These are phyloP conservation scores for Etheostoma nigrum DNA, from an alignment of 2,797 vertebrate species.

Conservation along the genomic window DNA sequence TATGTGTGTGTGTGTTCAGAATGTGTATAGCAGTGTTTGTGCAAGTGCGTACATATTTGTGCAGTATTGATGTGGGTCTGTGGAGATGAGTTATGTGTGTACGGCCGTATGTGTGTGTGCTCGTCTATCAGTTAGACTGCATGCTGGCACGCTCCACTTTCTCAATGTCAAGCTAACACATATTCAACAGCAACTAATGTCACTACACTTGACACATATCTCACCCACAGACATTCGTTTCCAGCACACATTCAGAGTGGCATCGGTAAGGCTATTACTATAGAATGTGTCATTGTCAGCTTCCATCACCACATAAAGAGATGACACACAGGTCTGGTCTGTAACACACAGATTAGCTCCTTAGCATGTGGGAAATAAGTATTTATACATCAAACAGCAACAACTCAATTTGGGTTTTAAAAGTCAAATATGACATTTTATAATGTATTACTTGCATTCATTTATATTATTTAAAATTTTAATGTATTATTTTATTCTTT, in stretches of 20 bases:
- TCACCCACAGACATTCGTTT: slow-evolving; percentile 63
- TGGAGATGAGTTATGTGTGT: slow-evolving; percentile 34
- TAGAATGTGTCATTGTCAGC: slow-evolving; percentile 58
- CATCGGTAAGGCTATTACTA: slow-evolving; percentile 51
- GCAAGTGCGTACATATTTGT: slow-evolving; percentile 45
- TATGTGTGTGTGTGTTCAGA: slow-evolving; percentile 31
- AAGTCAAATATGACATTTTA: not conserved
- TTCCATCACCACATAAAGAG: slow-evolving; percentile 37
- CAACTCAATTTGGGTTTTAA: not conserved
- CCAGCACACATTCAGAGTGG: slow-evolving; percentile 51
- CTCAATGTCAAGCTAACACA: slow-evolving; percentile 73
- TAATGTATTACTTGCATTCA: not conserved
- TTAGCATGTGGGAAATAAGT: not conserved
- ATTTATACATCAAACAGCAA: not conserved
- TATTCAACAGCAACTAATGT: slow-evolving; percentile 70
- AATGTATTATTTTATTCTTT: too few relatives aligned
- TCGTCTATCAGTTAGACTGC: slow-evolving; percentile 62
- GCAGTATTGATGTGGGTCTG: slow-evolving; percentile 36
- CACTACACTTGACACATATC: slow-evolving; percentile 71
- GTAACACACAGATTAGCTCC: not conserved
- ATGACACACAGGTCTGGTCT: slow-evolving; percentile 25
- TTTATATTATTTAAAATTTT: not conserved
- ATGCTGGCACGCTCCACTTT: slow-evolving; percentile 57
- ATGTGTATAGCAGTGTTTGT: slow-evolving; percentile 48
- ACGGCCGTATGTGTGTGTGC: not conserved